Base-by-base conservation (phyloP, 1,140 invertebrate genomes). In the Coenobita brevimanus region DNA sequence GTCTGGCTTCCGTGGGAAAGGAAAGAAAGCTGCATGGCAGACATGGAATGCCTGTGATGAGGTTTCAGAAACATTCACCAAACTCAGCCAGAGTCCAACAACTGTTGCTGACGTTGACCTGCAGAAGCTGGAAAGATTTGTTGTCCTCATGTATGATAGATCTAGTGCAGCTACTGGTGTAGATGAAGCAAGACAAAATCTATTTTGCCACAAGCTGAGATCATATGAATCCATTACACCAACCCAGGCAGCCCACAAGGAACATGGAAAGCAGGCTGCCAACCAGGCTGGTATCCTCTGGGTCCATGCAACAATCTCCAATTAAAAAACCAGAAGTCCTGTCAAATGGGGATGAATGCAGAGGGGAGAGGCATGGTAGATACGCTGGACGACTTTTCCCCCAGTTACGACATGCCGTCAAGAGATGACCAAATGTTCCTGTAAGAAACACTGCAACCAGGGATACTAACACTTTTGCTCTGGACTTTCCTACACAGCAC, bases 221-320 rank as follows among this genome's bases (percentile, higher is more conserved):
- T 27, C 64, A 30, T 69, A 27, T 30, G 30, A 69, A 10, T 69
- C 67, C 10, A 69, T 69, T 69, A 10, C 67, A 69, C 67, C 67
- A 69, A 69, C 67, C 54, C n/a, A 57, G 54, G 10, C 54, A 13
- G 54, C 54, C 54, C 10, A 13, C 54, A 57, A 57, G n/a, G 54
- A 57, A 57, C n/a, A 57, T 10, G 10, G 10, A 10, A n/a, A n/a
- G n/a, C n/a, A n/a, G n/a, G n/a, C n/a, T n/a, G n/a, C n/a, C n/a
- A n/a, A n/a, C n/a, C n/a, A 57, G n/a, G n/a, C n/a, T 57, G 54
- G 54, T 57, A n/a, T 57, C 54, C 10, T 57, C n/a, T 57, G 10
- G n/a, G 54, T 13, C 27, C 64, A 69, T 10, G 64, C 64, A 69
- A 69, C 64, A 10, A 69, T 69, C 64, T 30, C 64, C 64, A 69